Conservation (phyloP, 2,797 vertebrate genomes). For the Pipistrellus pipistrellus region DNA sequence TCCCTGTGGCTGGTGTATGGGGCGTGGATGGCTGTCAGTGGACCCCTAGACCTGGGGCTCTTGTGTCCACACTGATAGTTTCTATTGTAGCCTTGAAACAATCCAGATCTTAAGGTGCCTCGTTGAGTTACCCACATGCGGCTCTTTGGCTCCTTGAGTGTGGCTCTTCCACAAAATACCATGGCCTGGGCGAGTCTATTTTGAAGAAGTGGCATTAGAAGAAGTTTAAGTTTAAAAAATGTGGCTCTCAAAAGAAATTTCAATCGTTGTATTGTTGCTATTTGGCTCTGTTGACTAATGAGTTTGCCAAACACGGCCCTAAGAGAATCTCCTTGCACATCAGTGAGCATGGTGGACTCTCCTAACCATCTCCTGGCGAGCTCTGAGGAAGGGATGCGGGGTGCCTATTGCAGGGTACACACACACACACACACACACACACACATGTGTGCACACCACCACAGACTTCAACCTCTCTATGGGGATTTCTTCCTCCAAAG, state of each 20-base stretch:
- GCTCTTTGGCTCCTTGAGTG: no score
- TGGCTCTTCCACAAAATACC: no score
- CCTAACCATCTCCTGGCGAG: neutral
- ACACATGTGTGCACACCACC: rapidly evolving
- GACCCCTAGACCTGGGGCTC: neutral
- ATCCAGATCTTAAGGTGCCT: neutral
- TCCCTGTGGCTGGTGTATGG: neutral
- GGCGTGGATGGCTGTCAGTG: neutral
- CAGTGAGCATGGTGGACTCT: neutral
- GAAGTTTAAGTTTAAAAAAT: no score
- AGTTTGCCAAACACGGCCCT: no score
- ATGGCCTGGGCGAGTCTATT: no score
- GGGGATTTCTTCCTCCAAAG: neutral
- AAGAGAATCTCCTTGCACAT: neutral
- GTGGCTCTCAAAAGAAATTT: no score
- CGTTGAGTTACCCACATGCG: neutral
- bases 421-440: neutral
- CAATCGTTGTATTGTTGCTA: no score
- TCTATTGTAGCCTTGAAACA: neutral
- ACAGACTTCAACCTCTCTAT: neutral
- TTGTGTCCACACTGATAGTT: rapidly evolving
- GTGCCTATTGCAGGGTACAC: rapidly evolving
- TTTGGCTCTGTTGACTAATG: no score
- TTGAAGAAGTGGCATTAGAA: no score
- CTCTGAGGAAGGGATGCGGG: neutral